phyloP scores from a whole-genome alignment of 1,140 invertebrate species.

The Hermetia illucens region DNA sequence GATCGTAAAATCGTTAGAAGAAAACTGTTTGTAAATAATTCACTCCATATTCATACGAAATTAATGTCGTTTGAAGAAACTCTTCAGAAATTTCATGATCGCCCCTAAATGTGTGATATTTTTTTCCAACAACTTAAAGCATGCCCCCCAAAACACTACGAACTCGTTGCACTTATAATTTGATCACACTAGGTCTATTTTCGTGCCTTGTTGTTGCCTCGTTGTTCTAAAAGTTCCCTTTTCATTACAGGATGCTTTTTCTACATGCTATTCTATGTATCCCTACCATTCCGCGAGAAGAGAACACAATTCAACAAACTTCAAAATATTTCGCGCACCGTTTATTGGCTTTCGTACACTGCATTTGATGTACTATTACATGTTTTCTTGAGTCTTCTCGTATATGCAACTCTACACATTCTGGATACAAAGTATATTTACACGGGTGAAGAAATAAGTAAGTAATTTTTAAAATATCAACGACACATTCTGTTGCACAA shows the following conservation, averaged over 20 bases:
- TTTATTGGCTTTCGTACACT: conserved; percentile 19
- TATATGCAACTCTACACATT: neutral
- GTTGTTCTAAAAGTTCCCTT: too few species aligned
- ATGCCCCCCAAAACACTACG: too few species aligned
- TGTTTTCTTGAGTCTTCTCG: conserved; percentile 7
- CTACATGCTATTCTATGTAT: conserved; percentile 23
- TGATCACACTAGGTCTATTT: too few species aligned
- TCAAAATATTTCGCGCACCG: conserved; percentile 19
- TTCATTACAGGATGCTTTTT: conserved; percentile 11
- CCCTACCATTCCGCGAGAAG: conserved; percentile 22
- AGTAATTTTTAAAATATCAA: neutral
- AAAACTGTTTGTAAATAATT: too few species aligned
- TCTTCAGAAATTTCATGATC: too few species aligned
- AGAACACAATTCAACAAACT: conserved; percentile 21
- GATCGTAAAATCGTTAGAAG: too few species aligned
- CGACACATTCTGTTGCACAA: neutral
- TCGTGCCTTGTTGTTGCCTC: too few species aligned
- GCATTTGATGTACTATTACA: conserved; percentile 17
- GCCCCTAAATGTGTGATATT: too few species aligned
- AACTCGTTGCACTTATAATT: too few species aligned
- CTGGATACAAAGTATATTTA: neutral
- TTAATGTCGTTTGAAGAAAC: too few species aligned
- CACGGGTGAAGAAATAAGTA: neutral
- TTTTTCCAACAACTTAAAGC: too few species aligned
- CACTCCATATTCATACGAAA: too few species aligned